These are phyloP conservation scores for Mimumesa dahlbomi DNA, from an alignment of 2,888 invertebrate genomes.

Conservation along the genomic window DNA sequence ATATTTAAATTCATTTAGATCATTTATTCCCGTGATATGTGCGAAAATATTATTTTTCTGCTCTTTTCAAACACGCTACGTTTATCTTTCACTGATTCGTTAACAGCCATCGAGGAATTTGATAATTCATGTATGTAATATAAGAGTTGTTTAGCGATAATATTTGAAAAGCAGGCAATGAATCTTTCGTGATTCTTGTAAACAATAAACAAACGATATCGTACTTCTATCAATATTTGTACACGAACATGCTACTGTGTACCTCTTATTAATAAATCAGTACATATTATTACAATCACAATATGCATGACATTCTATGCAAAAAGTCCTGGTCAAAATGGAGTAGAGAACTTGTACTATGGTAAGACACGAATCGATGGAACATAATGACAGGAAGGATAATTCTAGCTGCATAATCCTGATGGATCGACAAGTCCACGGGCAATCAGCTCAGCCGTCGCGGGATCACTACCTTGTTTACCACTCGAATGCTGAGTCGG, in stretches of 20 bases:
- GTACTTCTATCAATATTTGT: slow-evolving; percentile 3
- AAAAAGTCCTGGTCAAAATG: slow-evolving; percentile 61
- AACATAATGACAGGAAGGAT: slow-evolving; percentile 64
- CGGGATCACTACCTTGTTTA: slow-evolving; percentile 74
- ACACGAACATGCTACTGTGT: slow-evolving; percentile 52
- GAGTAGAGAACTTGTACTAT: slow-evolving; percentile 72
- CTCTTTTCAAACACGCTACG: neutral
- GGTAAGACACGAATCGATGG: slow-evolving; percentile 77
- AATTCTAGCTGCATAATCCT: slow-evolving; percentile 78
- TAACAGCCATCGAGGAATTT: neutral
- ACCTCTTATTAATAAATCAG: slow-evolving; percentile 55
- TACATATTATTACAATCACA: slow-evolving; percentile 71
- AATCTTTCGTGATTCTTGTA: neutral
- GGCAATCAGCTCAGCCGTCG: slow-evolving; percentile 77
- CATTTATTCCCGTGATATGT: slow-evolving; percentile 44
- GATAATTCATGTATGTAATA: no score
- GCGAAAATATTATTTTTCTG: slow-evolving; percentile 30
- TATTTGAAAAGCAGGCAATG: neutral
- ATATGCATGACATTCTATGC: slow-evolving; percentile 64
- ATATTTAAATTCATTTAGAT: slow-evolving; percentile 9
- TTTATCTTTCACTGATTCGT: neutral
- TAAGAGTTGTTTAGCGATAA: no score
- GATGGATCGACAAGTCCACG: slow-evolving; percentile 78
- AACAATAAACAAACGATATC: neutral
- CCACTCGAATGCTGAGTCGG: slow-evolving; percentile 66